Base-by-base conservation (phyloP, 2,888 invertebrate species). In the Amblyjoppa proteus region DNA sequence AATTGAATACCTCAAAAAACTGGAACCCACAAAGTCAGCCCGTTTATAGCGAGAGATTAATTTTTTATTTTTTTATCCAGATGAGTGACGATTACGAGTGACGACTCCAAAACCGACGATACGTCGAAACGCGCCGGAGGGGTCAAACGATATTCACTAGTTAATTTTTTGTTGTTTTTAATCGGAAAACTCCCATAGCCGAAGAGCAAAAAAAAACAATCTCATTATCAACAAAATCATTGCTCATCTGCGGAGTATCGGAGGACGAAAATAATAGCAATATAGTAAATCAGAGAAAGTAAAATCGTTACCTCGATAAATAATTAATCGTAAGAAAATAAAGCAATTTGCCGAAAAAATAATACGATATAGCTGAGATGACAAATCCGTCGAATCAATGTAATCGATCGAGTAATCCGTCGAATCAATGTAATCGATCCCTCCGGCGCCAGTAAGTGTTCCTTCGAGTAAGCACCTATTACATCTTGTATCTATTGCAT, bases 401-500 rank as follows among this genome's bases (percentile, higher is more conserved):
- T n/a, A n/a, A 34, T 51, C 3, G 11, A 11, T 51, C 9, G 53
- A 70, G 6, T 51, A 3, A 51, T 70, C 31, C 11, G 5, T 61
- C 28, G 28, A 28, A 31, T 9, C 31, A 28, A 16, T 61, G 28
- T n/a, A n/a, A 34, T 51, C 3, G 11, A 11, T 51, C 9, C 20
- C 20, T 20, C 20, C 20, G 20, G 16, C n/a, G 0, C 34, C 31
- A 6, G n/a, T 34, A 16, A 28, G 28, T 2, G 28, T 61, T 13
- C 4, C 61, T 66, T 83, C 49, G 34, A 28, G 75, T 28, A 87
- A 71, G 77, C 20, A 20, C 20, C 51, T 78, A 45, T 66, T 56
- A 31, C 51, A 82, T 80, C 5, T 74, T 34, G 61, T 34, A 75
- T 69, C 77, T 87, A 49, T 86, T 91, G 71, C 88, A 91, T 41